Conservation (phyloP, 1,140 invertebrate genomes). For the Polypedilum pembai region DNA sequence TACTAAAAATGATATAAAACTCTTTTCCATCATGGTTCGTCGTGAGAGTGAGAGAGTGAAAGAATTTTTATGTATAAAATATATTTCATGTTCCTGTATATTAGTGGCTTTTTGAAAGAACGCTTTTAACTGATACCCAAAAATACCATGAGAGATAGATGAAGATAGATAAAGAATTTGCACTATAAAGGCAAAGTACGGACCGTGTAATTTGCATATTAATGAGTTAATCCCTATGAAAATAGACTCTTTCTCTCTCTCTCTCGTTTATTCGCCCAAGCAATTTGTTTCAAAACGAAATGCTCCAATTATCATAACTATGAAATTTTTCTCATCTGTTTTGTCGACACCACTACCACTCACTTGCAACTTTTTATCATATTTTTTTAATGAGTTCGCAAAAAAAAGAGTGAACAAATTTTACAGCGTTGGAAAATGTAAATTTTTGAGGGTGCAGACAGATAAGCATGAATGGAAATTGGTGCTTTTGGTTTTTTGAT, state of each 20-base stretch:
- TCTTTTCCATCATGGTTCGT: not conserved
- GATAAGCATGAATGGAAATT: too few species aligned
- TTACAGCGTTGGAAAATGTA: too few species aligned
- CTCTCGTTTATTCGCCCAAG: not conserved
- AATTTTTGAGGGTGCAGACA: too few species aligned
- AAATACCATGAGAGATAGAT: not conserved
- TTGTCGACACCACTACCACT: not conserved
- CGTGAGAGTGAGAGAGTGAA: too few species aligned
- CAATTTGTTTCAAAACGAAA: slow-evolving; percentile 9
- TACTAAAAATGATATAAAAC: slow-evolving; percentile 14
- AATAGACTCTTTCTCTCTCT: not conserved
- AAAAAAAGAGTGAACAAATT: too few species aligned
- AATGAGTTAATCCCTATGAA: slow-evolving; percentile 27
- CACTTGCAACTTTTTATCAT: too few species aligned
- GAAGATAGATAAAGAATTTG: not conserved
- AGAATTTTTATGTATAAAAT: too few species aligned
- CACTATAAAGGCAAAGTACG: slow-evolving; percentile 1
- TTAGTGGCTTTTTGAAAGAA: not conserved
- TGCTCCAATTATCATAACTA: not conserved
- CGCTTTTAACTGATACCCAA: not conserved
- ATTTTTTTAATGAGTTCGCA: too few species aligned
- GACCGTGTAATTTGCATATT: slow-evolving; percentile 22
- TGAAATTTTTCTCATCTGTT: not conserved
- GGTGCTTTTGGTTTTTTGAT: too few species aligned
- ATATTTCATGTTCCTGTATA: not conserved